Evolutionary conservation across 2,797 vertebrate genomes (phyloP).

Genomic region (Siniperca undulata): DNA sequence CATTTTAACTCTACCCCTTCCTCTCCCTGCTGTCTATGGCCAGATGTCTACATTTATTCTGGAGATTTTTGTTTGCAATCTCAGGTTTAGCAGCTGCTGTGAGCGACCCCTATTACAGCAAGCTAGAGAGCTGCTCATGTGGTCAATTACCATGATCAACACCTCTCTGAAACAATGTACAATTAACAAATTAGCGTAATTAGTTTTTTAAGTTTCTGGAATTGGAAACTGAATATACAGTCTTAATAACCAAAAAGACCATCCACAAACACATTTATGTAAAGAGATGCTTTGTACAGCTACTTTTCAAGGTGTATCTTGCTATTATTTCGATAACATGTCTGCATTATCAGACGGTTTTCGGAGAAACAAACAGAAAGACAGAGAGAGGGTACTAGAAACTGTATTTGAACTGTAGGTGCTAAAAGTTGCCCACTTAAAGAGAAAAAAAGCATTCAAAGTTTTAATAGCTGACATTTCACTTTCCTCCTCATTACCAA

Average conservation of each 20-base stretch:
- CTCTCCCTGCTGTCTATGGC: neutral
- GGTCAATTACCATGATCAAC: neutral
- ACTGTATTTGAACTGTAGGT: neutral
- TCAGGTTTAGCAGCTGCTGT: neutral
- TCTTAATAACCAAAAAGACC: neutral
- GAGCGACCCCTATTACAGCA: neutral
- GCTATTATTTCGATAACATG: neutral
- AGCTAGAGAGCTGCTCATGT: neutral
- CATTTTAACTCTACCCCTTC: neutral
- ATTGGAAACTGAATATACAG: neutral
- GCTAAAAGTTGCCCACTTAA: neutral
- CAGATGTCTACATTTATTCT: neutral
- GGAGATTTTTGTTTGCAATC: neutral
- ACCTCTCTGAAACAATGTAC: neutral
- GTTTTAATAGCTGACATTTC: neutral
- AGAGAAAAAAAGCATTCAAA: neutral
- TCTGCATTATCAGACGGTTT: neutral
- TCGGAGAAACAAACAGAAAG: neutral
- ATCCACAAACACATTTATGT: too few species aligned
- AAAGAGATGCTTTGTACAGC: neutral
- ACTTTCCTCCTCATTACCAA: neutral
- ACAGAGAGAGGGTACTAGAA: neutral
- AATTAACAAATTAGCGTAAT: neutral
- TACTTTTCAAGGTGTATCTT: neutral
- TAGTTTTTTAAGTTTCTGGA: neutral